Evolutionary conservation across 2,113 vertebrate genomes (phyloP).

Genomic region (Mystacornis crossleyi): DNA sequence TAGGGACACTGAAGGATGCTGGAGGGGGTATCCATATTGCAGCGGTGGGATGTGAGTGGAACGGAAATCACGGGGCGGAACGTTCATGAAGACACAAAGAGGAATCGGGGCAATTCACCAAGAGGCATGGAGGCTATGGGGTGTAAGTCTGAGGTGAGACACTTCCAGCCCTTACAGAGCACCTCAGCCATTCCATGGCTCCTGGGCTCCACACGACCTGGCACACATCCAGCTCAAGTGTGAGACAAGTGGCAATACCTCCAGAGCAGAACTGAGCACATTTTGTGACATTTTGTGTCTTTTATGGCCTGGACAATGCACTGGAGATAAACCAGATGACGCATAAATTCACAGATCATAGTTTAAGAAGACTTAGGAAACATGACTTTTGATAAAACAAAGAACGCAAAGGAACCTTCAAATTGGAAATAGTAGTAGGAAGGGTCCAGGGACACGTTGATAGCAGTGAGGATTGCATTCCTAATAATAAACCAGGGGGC

Average conservation of each 20-base stretch:
- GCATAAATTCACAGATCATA: background rate
- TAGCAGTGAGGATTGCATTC: background rate
- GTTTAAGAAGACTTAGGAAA: background rate
- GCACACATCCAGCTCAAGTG: background rate
- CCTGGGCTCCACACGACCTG: fast-evolving
- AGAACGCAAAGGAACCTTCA: background rate
- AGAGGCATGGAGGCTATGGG: background rate
- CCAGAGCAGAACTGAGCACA: background rate
- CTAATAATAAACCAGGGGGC: background rate
- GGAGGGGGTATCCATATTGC: background rate
- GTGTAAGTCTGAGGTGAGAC: background rate
- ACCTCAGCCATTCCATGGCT: background rate
- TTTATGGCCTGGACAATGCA: background rate
- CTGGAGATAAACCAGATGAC: background rate
- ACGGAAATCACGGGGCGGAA: background rate
- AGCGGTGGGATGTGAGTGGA: background rate
- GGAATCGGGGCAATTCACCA: background rate
- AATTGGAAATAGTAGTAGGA: background rate
- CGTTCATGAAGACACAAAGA: background rate
- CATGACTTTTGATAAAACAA: background rate
- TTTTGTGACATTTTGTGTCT: background rate
- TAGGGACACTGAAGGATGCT: background rate
- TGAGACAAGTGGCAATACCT: background rate
- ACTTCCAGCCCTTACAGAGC: background rate
- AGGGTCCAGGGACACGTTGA: background rate